These are phyloP conservation scores for Heteromyza rotundicornis DNA, from an alignment of 2,888 invertebrate species.

Conservation along the genomic window DNA sequence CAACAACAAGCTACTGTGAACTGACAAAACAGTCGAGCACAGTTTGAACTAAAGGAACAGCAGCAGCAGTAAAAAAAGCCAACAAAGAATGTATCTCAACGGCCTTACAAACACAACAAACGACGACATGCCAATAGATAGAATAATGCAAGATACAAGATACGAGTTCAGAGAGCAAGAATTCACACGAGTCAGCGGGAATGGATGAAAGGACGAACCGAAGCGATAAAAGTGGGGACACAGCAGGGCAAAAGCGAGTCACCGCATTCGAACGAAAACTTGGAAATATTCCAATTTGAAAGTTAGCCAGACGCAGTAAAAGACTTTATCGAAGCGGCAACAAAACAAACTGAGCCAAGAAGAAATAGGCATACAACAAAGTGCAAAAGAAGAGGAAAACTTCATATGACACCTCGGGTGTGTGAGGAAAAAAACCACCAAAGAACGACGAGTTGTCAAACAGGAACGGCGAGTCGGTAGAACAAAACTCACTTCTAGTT, in stretches of 20 bases:
- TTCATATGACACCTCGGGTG: slow-evolving; percentile 4
- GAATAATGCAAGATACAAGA: too few relatives aligned
- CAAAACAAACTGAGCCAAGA: neutral
- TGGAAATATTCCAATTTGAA: neutral
- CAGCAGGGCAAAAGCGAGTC: too few relatives aligned
- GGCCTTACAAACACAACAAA: too few relatives aligned
- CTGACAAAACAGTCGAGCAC: neutral
- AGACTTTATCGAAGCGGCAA: neutral
- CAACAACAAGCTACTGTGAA: slow-evolving; percentile 6
- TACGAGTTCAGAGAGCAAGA: too few relatives aligned
- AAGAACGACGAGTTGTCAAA: too few relatives aligned
- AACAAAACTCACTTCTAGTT: too few relatives aligned
- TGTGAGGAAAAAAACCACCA: neutral
- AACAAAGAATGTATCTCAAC: neutral
- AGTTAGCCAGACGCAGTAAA: neutral
- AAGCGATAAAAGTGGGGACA: too few relatives aligned
- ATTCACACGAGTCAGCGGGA: too few relatives aligned
- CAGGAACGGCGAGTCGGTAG: too few relatives aligned
- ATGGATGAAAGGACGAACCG: too few relatives aligned
- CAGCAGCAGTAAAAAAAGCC: neutral
- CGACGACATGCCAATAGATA: too few relatives aligned
- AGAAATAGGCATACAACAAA: neutral
- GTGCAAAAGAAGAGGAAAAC: neutral
- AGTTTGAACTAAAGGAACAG: slow-evolving; percentile 7
- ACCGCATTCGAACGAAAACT: too few relatives aligned